Base-by-base conservation (phyloP, 2,113 vertebrate species). In the Gobio gobio region DNA sequence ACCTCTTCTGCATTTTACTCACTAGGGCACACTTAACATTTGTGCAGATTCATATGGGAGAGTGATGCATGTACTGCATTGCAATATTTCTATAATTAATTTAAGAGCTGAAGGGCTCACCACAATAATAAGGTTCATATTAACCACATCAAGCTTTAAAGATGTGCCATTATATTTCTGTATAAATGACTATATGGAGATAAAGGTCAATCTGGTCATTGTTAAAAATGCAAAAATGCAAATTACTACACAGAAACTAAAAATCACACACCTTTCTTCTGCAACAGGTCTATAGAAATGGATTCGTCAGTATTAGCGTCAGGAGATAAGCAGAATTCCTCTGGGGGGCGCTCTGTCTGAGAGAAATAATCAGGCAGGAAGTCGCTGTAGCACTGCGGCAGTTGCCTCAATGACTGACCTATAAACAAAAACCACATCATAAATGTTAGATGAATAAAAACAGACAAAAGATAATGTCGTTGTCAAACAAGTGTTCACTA, bases 251-350 rank as follows among this genome's bases (percentile, higher is more conserved):
- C 33, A 68, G 1, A 68, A 68, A 68, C 7, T 61, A 49, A 20
- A 77, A 24, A 68, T 33, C 73, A 85, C 70, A 8, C 84, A 86
- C 98, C 96, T 92, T 95, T 97, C 91, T 99, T 99, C 93, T 97
- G 97, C 45, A 94, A 88, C 84, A 99, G 89, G 86, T 99, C 97
- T 0, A 99, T 95, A 76, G 96, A 97, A 88, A 98, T 91, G 58
- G 96, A 94, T 79, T 96, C 95, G 56, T 97, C 96, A 0, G 95
- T 93, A 88, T 89, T 96, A 49, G 96, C 94, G 20, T 99, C 97
- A 0, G 98, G 98, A 3, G 98, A 99, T 10, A 99, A 95, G 87
- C 97, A 99, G 92, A 99, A 99, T 91, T 99, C 98, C 47, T 98
- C 97, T 0, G 98, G 98, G 0, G 98, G 98, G 40, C 95, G 97